These are phyloP conservation scores for Sarcophaga variegata DNA, from an alignment of 2,888 invertebrate genomes.

Conservation along the genomic window DNA sequence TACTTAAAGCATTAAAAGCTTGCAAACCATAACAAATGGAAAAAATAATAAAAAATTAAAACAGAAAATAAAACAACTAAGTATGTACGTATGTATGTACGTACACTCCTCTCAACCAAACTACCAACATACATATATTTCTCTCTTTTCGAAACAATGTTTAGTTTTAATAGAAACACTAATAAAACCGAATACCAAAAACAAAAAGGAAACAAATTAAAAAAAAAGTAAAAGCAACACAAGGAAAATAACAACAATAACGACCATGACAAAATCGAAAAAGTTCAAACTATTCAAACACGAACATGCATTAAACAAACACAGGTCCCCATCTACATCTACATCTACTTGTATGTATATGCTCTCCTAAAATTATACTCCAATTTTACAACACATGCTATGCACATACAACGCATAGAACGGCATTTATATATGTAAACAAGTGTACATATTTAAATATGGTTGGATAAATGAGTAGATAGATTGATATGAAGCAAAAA, in stretches of 20 bases:
- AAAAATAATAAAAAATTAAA: background rate
- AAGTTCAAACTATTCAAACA: conserved; percentile 44
- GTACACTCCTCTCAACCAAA: too few relatives aligned
- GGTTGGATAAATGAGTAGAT: background rate
- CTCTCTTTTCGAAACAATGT: conserved; percentile 8
- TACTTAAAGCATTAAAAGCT: conserved; percentile 58
- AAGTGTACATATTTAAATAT: background rate
- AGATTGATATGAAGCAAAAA: conserved; percentile 16
- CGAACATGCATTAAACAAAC: conserved; percentile 22
- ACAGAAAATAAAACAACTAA: background rate
- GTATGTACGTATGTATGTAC: too few relatives aligned
- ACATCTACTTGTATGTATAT: background rate
- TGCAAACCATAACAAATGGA: conserved; percentile 38
- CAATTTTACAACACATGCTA: background rate
- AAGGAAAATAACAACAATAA: conserved; percentile 13
- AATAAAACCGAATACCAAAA: conserved; percentile 12
- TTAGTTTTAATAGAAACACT: conserved; percentile 30
- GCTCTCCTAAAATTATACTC: too few relatives aligned
- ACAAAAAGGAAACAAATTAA: background rate
- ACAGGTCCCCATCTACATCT: background rate
- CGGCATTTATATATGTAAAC: background rate
- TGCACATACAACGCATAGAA: background rate
- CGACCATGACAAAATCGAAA: conserved; percentile 1
- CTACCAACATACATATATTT: background rate
- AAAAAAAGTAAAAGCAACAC: conserved; percentile 15